Evolutionary conservation across 1,140 invertebrate genomes (phyloP).

Genomic region (Xylocopa sonorina): DNA sequence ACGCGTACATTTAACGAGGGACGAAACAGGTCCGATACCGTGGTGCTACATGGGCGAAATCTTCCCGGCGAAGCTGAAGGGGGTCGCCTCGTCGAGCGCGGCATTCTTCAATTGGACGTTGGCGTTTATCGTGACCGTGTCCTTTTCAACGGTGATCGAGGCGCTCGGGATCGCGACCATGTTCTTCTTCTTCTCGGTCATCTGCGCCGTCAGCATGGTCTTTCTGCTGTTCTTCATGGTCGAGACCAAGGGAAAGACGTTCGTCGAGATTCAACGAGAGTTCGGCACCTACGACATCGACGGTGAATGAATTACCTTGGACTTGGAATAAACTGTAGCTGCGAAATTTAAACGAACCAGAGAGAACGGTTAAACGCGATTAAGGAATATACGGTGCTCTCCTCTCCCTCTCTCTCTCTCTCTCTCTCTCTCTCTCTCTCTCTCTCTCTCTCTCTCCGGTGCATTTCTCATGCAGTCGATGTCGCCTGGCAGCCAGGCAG

Average conservation of each 20-base stretch:
- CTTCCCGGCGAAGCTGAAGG: slow-evolving; percentile 86
- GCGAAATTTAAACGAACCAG: too few species aligned
- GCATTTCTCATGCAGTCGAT: slow-evolving; percentile 60
- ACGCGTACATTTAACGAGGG: too few species aligned
- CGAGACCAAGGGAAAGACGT: slow-evolving; percentile 86
- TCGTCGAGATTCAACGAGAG: slow-evolving; percentile 83
- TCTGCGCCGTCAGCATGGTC: slow-evolving; percentile 84
- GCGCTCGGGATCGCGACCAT: slow-evolving; percentile 83
- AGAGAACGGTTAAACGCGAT: too few species aligned
- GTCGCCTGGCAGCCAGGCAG: slow-evolving; percentile 49
- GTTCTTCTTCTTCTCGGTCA: slow-evolving; percentile 87
- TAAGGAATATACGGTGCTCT: too few species aligned
- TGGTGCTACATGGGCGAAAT: slow-evolving; percentile 87
- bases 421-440: background rate
- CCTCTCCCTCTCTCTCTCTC: too few species aligned
- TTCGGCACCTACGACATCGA: slow-evolving; percentile 51
- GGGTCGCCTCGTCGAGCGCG: slow-evolving; percentile 84
- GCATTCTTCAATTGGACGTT: slow-evolving; percentile 87
- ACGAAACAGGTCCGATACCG: slow-evolving; percentile 84
- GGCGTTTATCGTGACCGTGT: slow-evolving; percentile 87
- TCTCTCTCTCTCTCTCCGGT: background rate
- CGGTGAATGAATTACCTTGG: background rate
- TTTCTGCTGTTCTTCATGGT: slow-evolving; percentile 85
- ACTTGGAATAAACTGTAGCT: background rate
- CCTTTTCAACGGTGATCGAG: slow-evolving; percentile 84